Conservation (phyloP, 2,113 vertebrate genomes). For the Serinus canaria region DNA sequence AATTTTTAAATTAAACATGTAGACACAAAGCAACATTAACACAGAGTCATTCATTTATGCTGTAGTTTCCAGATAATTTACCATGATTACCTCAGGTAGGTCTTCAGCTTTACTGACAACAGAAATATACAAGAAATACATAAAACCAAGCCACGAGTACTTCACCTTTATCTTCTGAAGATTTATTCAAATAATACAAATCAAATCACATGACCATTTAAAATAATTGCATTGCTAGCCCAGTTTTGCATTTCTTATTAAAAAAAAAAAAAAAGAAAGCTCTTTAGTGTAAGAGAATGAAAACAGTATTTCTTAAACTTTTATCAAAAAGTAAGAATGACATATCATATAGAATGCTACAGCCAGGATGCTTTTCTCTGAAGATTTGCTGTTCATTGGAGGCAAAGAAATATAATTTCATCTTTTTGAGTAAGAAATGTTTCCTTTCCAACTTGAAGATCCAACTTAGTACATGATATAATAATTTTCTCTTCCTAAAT, state of each 20-base stretch:
- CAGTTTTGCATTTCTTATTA: background rate
- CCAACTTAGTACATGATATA: slow-evolving; percentile 8
- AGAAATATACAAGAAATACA: background rate
- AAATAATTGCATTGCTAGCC: background rate
- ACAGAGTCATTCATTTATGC: background rate
- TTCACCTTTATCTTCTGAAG: slow-evolving; percentile 10
- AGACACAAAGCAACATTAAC: background rate
- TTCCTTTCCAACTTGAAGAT: slow-evolving; percentile 39
- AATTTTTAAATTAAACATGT: background rate
- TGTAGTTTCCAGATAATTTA: background rate
- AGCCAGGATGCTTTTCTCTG: slow-evolving; percentile 8
- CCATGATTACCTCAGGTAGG: background rate
- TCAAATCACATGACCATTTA: slow-evolving; percentile 1
- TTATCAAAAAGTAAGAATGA: background rate
- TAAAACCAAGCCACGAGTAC: background rate
- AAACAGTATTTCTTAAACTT: background rate
- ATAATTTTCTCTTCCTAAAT: slow-evolving; percentile 50
- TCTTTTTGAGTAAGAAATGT: slow-evolving; percentile 32
- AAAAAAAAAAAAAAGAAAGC: background rate
- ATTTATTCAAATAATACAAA: slow-evolving; percentile 36
- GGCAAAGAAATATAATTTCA: slow-evolving; percentile 15
- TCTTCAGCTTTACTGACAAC: background rate
- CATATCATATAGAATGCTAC: background rate
- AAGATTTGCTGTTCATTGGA: slow-evolving; percentile 18
- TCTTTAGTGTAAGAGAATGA: background rate